Conservation (phyloP, 1,140 invertebrate genomes). For the Drosophila funebris region DNA sequence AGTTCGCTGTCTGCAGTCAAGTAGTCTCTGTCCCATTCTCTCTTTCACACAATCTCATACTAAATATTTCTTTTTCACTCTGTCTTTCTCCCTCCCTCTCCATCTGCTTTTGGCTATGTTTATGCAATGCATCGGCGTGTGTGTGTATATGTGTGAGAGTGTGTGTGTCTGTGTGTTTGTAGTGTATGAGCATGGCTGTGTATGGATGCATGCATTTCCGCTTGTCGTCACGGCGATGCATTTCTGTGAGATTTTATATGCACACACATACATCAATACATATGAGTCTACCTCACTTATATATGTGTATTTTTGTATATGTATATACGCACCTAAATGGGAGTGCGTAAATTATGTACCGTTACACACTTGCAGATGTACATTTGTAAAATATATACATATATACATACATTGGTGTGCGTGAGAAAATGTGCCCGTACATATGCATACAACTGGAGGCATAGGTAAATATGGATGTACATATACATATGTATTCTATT, state of each 20-base stretch:
- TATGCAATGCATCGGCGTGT: slow-evolving; percentile 36
- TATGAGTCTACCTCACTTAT: neutral
- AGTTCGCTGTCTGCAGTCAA: slow-evolving; percentile 32
- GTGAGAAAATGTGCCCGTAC: slow-evolving; percentile 1
- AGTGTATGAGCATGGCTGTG: slow-evolving; percentile 7
- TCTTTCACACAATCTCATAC: neutral
- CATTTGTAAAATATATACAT: neutral
- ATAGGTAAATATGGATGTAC: neutral
- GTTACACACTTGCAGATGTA: neutral
- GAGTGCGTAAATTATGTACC: no score
- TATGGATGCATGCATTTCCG: slow-evolving; percentile 63
- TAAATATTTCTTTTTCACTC: slow-evolving; percentile 6
- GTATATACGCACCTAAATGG: neutral
- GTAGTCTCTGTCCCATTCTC: slow-evolving; percentile 29
- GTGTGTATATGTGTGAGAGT: slow-evolving; percentile 4
- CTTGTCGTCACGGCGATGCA: slow-evolving; percentile 52
- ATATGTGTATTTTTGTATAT: neutral
- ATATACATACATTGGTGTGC: neutral
- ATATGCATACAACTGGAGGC: neutral
- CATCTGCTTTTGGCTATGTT: slow-evolving; percentile 42
- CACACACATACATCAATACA: neutral
- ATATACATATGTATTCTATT: neutral
- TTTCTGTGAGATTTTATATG: slow-evolving; percentile 31
- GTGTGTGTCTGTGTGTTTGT: slow-evolving; percentile 1
- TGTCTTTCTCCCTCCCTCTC: neutral